phyloP scores from a whole-genome alignment of 1,140 invertebrate species.

The Ooceraea biroi region DNA sequence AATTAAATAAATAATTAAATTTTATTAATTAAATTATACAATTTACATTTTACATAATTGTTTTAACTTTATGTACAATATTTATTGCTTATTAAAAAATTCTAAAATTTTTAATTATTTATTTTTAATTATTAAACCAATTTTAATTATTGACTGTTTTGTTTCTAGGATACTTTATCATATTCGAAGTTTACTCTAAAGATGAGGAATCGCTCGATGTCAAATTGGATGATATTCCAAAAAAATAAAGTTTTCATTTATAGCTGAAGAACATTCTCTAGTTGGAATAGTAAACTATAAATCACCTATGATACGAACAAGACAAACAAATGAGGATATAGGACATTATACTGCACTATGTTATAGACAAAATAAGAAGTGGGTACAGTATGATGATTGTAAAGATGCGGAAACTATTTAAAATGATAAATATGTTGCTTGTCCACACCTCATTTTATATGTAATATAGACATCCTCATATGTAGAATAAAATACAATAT shows the following conservation, averaged over 20 bases:
- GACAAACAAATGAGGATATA: neutral
- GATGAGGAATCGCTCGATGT: neutral
- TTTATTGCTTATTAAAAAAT: too few relatives aligned
- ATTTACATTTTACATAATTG: too few relatives aligned
- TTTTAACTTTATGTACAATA: too few relatives aligned
- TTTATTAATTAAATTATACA: too few relatives aligned
- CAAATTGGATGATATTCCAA: neutral
- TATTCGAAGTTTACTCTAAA: neutral
- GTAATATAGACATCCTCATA: too few relatives aligned
- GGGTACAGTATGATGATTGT: constrained; percentile 21
- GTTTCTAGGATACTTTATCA: neutral
- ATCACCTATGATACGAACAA: neutral
- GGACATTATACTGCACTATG: constrained; percentile 11
- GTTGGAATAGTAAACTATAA: neutral
- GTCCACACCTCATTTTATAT: too few relatives aligned
- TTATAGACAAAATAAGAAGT: neutral
- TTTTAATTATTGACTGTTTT: neutral
- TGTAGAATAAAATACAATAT: too few relatives aligned
- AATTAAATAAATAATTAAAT: too few relatives aligned
- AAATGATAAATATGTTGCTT: too few relatives aligned
- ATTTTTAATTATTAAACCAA: neutral
- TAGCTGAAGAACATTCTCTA: neutral
- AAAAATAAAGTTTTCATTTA: neutral
- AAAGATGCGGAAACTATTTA: neutral
- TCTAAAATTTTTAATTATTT: neutral